Percentiles rank a stretch among this genome's conserved stretches.
phyloP scores from a whole-genome alignment of 1,140 invertebrate genomes.

The Hylaeus anthracinus region DNA sequence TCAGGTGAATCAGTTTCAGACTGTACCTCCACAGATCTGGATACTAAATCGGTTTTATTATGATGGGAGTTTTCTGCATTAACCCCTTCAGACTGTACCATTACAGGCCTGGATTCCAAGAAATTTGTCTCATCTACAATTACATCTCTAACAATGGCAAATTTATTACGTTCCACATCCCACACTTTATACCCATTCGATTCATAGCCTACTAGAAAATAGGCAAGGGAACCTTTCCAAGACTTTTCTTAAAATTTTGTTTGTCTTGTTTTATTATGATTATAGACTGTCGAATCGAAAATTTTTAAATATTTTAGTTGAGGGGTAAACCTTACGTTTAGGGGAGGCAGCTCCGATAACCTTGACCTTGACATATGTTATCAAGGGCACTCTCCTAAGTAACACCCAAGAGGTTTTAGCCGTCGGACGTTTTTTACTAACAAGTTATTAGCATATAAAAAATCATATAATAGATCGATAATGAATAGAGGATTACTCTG shows the following conservation, averaged over 20 bases:
- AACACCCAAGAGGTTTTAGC: too few species aligned
- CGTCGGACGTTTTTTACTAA: too few species aligned
- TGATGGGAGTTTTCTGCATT: background rate
- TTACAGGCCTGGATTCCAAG: background rate
- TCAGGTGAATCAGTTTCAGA: background rate
- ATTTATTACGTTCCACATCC: conserved; percentile 69
- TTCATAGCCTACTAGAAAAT: conserved; percentile 74
- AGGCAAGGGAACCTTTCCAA: conserved; percentile 55
- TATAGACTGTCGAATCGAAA: conserved; percentile 78
- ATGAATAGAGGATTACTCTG: too few species aligned
- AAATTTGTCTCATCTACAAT: conserved; percentile 63
- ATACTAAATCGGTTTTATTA: background rate
- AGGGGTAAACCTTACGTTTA: conserved; percentile 70
- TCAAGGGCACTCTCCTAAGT: too few species aligned
- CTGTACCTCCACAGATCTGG: too few species aligned
- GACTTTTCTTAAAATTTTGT: conserved; percentile 75
- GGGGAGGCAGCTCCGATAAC: too few species aligned
- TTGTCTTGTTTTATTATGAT: conserved; percentile 54
- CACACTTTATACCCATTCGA: conserved; percentile 75
- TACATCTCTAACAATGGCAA: conserved; percentile 71
- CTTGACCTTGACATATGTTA: too few species aligned
- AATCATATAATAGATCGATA: too few species aligned
- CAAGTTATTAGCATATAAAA: too few species aligned
- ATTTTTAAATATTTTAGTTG: conserved; percentile 77
- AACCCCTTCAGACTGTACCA: background rate